Percentiles rank a stretch among this genome's conserved stretches.
Conservation (phyloP, 2,888 invertebrate genomes). For the Galeopsomyia nigrocyanea region DNA sequence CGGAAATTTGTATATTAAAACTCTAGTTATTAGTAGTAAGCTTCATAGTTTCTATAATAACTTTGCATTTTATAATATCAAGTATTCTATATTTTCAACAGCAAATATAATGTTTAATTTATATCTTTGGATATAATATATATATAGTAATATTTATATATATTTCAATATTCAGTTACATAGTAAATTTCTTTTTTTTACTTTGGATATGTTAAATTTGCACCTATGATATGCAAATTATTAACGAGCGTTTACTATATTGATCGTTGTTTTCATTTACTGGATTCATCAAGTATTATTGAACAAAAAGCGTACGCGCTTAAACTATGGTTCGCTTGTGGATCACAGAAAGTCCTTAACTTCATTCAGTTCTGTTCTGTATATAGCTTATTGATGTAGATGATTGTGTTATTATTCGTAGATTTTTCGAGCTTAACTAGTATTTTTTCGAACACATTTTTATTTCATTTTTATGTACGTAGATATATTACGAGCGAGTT, state of each 20-base stretch:
- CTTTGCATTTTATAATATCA: constrained; percentile 26
- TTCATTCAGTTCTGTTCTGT: constrained; percentile 30
- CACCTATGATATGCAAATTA: constrained; percentile 30
- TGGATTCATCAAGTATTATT: constrained; percentile 28
- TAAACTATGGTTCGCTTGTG: constrained; percentile 23
- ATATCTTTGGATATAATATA: constrained; percentile 32
- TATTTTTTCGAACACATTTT: constrained; percentile 36
- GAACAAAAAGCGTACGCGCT: constrained; percentile 24
- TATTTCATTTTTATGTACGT: constrained; percentile 21
- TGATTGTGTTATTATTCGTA: no score
- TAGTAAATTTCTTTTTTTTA: constrained; percentile 12
- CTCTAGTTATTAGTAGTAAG: constrained; percentile 13
- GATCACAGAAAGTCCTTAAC: constrained; percentile 36
- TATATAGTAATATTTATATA: constrained; percentile 24
- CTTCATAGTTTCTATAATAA: constrained; percentile 13
- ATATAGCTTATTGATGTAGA: neutral
- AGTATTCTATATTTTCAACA: constrained; percentile 40
- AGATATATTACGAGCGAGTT: no score
- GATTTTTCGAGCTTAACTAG: no score
- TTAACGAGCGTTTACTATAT: neutral
- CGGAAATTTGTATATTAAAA: constrained; percentile 3
- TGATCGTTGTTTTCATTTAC: constrained; percentile 38
- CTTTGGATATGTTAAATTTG: constrained; percentile 35
- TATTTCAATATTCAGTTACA: constrained; percentile 10
- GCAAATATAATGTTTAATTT: constrained; percentile 40